Percentiles rank a stretch among this genome's conserved stretches.
phyloP scores from a whole-genome alignment of 2,888 invertebrate genomes.

The Dryococelus australis region DNA sequence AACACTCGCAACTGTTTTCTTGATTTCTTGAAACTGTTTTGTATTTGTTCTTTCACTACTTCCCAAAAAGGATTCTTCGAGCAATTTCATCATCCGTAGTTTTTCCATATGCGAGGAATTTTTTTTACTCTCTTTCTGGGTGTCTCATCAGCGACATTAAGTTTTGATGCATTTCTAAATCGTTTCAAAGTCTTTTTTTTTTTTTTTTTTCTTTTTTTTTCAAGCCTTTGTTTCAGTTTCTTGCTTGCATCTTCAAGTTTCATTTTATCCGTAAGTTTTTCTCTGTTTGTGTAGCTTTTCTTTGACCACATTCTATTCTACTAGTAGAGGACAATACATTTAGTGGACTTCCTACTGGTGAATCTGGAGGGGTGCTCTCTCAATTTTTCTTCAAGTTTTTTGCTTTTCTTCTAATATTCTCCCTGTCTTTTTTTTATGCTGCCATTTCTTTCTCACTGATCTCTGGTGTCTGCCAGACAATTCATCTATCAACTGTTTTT shows the following conservation, averaged over 20 bases:
- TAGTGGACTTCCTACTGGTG: background rate
- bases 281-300: background rate
- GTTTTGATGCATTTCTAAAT: background rate
- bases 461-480: background rate
- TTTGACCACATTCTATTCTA: background rate
- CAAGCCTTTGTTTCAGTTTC: background rate
- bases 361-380: background rate
- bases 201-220: background rate
- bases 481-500: background rate
- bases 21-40: background rate
- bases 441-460: background rate
- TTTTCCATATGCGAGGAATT: background rate
- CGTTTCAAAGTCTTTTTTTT: no score
- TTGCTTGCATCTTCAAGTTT: background rate
- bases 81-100: background rate
- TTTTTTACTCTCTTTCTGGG: background rate
- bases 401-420: background rate
- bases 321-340: constrained; percentile 2
- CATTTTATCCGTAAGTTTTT: background rate
- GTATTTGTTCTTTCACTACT: constrained; percentile 10
- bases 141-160: background rate
- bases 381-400: background rate
- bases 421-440: background rate
- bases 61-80: background rate
- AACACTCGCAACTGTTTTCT: background rate